Base-by-base conservation (phyloP, 1,140 invertebrate species). In the Lasioglossum albipes region DNA sequence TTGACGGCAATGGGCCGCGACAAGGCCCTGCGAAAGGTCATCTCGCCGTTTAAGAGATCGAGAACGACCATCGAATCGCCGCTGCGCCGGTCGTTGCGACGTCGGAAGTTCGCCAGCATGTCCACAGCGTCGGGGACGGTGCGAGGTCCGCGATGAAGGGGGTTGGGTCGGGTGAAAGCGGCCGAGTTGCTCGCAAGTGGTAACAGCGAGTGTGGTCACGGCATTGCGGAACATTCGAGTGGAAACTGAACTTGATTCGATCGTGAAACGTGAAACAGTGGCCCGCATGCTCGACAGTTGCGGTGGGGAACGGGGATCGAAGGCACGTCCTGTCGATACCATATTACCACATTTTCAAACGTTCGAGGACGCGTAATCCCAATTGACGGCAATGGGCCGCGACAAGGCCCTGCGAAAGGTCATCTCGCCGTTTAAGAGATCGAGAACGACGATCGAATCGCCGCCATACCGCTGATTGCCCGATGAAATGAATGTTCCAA, bases 181-280 rank as follows among this genome's bases (percentile, higher is more conserved):
- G 42, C 42, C 57, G 57, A 59, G 54, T 75, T 84, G 73, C 79
- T 84, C 64, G 74, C 79, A 57, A 82, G 81, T 68, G 83, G 83
- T 77, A 84, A 81, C 75, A 66, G 27, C 70, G 79, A 85, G 84
- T 85, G 84, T 76, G 84, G 84, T 85, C 79, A 85, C 83, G 83
- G 78, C 73, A 85, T 79, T 81, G 79, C 74, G 66, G 68, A 82
- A 82, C 68, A 72, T 81, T 85, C 84, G 75, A 82, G 66, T 85
- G 75, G 84, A 84, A 85, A 85, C 71, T 85, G 84, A 85, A 85
- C 79, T 85, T 82, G 79, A 65, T 82, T 75, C 79, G 79, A 82
- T 85, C 75, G 74, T 81, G 79, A 82, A 85, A 82, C 83, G 81
- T 71, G 71, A 79, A 85, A 85, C 83, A 85, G 77, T 73, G 70